Evolutionary conservation across 53 echinoderm and acorn worm species (phyloP), one percentile per base, ranked within the genome.

Genomic region (Pentamera pediparva): DNA sequence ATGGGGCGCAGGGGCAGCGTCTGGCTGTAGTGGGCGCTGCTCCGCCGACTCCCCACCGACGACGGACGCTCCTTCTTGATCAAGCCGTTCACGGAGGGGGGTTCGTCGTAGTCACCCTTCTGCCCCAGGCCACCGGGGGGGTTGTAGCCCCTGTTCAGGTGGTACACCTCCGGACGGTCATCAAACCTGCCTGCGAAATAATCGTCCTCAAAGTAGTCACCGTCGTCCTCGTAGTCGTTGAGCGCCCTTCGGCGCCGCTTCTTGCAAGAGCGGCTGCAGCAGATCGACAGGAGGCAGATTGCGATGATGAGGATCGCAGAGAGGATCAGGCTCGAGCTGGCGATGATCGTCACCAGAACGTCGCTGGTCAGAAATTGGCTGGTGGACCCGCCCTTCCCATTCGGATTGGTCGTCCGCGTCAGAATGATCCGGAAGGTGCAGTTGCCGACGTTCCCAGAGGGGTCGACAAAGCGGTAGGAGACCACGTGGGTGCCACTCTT

Each of bases 361-460:
- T 67, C 67, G 10, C 24, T 62, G 25, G 11, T 24, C 19, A 62
- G 37, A 13, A 19, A 5, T 34, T 24, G n/a, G 67, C 45, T 43
- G 21, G 26, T 17, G 47, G n/a, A 12, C 0, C 2, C 26, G 25
- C 25, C 45, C 28, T 41, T 24, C 9, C 45, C 67, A 6, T 6
- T 6, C n/a, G n/a, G n/a, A n/a, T n/a, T n/a, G n/a, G n/a, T n/a
- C n/a, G n/a, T n/a, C n/a, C n/a, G n/a, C 12, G 45, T 67, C 29
- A 67, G 31, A 47, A 25, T 67, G 30, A 67, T 67, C 13, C 17
- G n/a, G 18, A 67, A 67, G 45, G 27, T 67, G 35, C 73, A 72
- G 5, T 11, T 28, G 53, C n/a, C 26, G 13, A 52, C 34, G 38
- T 79, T 79, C 30, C 70, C 70, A 29, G 57, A 67, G 3, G 29